Evolutionary conservation across 2,888 invertebrate species (phyloP).

Genomic region (Ametastegia equiseti): DNA sequence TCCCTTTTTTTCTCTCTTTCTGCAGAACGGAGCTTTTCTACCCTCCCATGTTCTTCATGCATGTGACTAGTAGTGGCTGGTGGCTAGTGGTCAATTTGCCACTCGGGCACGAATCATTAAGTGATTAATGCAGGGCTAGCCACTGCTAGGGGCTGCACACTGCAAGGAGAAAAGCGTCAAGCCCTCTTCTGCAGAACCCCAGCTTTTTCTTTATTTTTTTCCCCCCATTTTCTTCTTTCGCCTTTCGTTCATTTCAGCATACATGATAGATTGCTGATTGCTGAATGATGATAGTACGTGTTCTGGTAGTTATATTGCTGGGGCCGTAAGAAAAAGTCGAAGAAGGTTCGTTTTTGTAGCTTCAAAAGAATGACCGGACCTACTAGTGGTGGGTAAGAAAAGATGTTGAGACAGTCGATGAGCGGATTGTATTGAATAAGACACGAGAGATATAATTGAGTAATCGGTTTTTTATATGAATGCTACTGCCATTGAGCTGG

Average conservation of each 20-base stretch:
- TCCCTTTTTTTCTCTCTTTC: neutral
- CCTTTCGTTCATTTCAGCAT: conserved; percentile 49
- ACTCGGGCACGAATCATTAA: conserved; percentile 74
- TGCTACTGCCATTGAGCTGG: conserved; percentile 30
- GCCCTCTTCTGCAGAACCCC: conserved; percentile 18
- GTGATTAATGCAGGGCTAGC: conserved; percentile 56
- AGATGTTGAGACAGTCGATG: neutral
- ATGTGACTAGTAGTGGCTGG: neutral
- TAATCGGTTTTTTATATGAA: neutral
- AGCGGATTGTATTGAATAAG: too few relatives aligned
- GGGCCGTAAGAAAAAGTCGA: neutral
- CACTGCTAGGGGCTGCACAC: conserved; percentile 43
- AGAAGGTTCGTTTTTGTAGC: neutral
- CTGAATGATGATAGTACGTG: neutral
- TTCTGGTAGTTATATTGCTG: neutral
- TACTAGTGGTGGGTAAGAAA: neutral
- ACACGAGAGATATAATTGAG: neutral
- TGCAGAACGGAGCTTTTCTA: conserved; percentile 15
- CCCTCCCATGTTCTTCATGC: neutral
- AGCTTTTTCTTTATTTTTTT: conserved; percentile 13
- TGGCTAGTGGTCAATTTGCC: conserved; percentile 72
- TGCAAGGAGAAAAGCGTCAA: conserved; percentile 20
- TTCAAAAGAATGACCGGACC: neutral
- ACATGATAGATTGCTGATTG: neutral
- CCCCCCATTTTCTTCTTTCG: conserved; percentile 45